Evolutionary conservation across 2,888 invertebrate species (phyloP), one percentile per base, ranked within the genome.

Genomic region (Acleris emargana): DNA sequence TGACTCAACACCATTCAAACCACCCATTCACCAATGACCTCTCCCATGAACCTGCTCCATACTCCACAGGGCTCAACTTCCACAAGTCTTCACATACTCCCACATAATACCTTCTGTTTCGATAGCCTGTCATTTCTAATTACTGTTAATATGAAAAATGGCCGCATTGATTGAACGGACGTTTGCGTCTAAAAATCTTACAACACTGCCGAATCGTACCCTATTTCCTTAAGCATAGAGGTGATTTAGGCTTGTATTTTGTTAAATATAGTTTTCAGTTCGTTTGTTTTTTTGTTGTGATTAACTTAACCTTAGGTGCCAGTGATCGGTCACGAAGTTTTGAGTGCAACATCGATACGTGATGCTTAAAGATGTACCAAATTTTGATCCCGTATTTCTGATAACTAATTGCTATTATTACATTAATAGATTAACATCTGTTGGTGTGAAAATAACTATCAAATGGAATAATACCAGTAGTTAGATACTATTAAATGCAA

Each of bases 121-220:
- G 55, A 71, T 61, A 51, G 64, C 64, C 72, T 74, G 72, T 74
- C 73, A 74, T 58, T 70, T 62, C 69, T 71, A 74, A 74, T 74
- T 72, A 74, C 69, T 72, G 68, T 69, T 63, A 54, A 69, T 62
- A 70, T 71, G 67, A 68, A 71, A 71, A 71, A 72, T 67, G 42
- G 68, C 53, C 69, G 57, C 62, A 42, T 52, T 22, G 50, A 66
- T 64, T 49, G 43, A 64, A 51, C 52, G 60, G 52, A 57, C 59
- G 53, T 54, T 55, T 70, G 62, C 62, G 57, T 62, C 32, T 38
- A 47, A 3, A 13, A 53, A 62, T 45, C 16, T 25, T 28, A 28
- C 18, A 9, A 18, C 22, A 32, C 20, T 17, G 6, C n/a, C 11
- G 9, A n/a, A 20, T 16, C 3, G 1, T 1, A 0, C 11, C 22